Evolutionary conservation across 2,113 vertebrate species (phyloP).

Genomic region (Ia io): DNA sequence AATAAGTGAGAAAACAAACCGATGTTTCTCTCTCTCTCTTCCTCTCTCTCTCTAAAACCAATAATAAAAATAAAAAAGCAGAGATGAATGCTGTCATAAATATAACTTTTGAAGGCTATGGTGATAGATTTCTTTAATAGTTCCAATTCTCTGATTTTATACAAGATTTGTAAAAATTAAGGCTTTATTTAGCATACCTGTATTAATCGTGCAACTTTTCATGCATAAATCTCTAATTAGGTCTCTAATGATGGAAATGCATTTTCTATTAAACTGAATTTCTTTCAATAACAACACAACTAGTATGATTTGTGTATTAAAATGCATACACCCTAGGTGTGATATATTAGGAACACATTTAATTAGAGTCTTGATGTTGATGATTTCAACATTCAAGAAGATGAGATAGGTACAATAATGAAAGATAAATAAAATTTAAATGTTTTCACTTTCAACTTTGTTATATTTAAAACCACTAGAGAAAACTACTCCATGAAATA

Average conservation of each 20-base stretch:
- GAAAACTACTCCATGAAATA: neutral
- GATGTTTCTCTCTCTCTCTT: neutral
- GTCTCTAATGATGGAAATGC: neutral
- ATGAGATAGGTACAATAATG: neutral
- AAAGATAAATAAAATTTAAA: neutral
- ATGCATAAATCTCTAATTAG: neutral
- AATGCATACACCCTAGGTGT: neutral
- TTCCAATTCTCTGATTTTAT: neutral
- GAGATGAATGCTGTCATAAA: neutral
- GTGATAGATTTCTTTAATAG: neutral
- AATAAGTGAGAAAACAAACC: neutral
- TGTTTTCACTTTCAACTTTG: conserved; percentile 7
- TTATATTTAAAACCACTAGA: neutral
- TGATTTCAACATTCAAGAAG: neutral
- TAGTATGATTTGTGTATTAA: neutral
- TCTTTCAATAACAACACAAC: neutral
- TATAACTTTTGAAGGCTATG: neutral
- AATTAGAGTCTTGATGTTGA: neutral
- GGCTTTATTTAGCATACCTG: neutral
- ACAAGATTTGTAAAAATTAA: neutral
- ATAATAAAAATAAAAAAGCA: neutral
- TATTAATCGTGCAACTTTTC: neutral
- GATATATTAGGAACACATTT: conserved; percentile 12
- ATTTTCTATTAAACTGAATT: neutral
- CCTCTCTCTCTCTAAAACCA: neutral